Evolutionary conservation across 2,888 invertebrate species (phyloP), one percentile per base, ranked within the genome.

Genomic region (Andricus curvator): DNA sequence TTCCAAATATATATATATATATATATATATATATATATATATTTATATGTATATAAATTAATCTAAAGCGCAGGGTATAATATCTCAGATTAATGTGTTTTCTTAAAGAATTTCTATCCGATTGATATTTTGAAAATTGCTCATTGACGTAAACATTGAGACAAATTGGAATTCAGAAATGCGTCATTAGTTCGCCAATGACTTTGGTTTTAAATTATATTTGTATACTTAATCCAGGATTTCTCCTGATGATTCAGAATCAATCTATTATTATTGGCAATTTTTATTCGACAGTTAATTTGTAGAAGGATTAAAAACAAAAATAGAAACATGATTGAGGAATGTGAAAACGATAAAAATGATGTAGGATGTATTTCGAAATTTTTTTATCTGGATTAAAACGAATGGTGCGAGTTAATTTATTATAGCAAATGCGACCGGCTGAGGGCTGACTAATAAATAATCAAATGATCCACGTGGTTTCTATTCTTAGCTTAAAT

Each of bases 401-500:
- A 37, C 44, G 6, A 37, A 67, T n/a, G 6, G 33, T 41, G 11
- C n/a, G 11, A 37, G 9, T 25, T 44, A 41, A 68, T 68, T 68
- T 68, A 48, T 68, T 78, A 44, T 13, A 81, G 67, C 77, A 74
- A 25, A 62, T 44, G 56, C 44, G 74, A 83, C 29, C 56, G 80
- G 81, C 83, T 76, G 78, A 82, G 78, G 13, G 68, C 82, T 84
- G 86, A 86, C 85, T 82, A 85, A 88, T 79, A 84, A 85, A 88
- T 79, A 84, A 83, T 87, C 85, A 82, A 86, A 80, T 85, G 82
- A 85, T 82, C 82, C 86, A 78, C 83, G 82, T 86, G 83, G 68
- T 82, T 80, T 81, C 87, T 86, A 88, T 86, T 88, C 82, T 86
- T 81, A 83, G 83, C 77, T 68, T 76, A 80, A 82, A 79, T 83